phyloP scores from a whole-genome alignment of 2,113 vertebrate genomes.

The Malaclemys terrapin region DNA sequence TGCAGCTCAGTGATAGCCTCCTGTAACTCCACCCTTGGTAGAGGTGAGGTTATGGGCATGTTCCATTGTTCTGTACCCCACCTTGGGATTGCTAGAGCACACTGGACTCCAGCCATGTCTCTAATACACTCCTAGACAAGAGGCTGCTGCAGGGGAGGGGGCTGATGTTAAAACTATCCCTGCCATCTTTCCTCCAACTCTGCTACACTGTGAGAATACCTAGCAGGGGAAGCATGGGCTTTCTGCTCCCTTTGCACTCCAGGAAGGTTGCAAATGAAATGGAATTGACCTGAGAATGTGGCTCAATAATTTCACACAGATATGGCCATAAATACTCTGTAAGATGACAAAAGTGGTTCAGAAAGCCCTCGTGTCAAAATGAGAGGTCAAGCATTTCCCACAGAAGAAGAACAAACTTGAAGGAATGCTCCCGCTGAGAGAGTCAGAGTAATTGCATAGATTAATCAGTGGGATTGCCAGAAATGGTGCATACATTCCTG shows the following conservation, averaged over 20 bases:
- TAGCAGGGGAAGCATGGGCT: not conserved
- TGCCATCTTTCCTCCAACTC: not conserved
- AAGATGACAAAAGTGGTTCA: not conserved
- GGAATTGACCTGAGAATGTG: not conserved
- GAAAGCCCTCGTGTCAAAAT: not conserved
- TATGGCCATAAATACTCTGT: not conserved
- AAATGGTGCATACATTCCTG: not conserved
- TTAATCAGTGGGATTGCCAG: not conserved
- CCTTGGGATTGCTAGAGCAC: not conserved
- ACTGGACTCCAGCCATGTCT: not conserved
- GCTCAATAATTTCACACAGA: not conserved
- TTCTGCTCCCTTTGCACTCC: not conserved
- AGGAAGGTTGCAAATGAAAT: not conserved
- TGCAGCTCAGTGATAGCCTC: not conserved
- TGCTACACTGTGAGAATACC: not conserved
- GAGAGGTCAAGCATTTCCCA: not conserved
- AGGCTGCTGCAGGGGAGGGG: not conserved
- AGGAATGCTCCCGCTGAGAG: not conserved
- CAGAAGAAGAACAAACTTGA: not conserved
- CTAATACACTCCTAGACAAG: not conserved
- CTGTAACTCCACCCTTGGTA: not conserved
- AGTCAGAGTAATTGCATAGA: not conserved
- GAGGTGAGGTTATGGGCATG: not conserved
- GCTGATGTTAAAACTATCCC: not conserved
- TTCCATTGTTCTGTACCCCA: not conserved